Evolutionary conservation across 2,888 invertebrate species (phyloP), one percentile per base, ranked within the genome.

Genomic region (Phytoseiulus persimilis): DNA sequence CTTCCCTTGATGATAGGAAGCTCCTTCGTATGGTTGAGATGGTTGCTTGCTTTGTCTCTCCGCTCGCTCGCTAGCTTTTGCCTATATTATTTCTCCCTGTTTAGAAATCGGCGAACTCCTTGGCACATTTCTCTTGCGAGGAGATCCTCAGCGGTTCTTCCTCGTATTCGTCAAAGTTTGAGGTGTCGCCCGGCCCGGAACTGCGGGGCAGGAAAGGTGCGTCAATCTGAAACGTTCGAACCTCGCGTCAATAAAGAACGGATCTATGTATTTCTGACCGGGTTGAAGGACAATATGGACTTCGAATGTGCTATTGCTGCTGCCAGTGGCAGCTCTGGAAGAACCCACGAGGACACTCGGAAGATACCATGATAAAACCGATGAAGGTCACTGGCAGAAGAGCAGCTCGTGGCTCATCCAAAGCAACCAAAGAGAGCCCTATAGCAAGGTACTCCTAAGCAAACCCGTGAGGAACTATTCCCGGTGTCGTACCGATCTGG

Each of bases 161-260:
- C 33, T 91, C 91, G 89, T 91, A 91, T 46, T 91, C 91, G 83
- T 91, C 91, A 90, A 92, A 92, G 90, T 92, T 91, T 45, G 91
- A 91, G 14, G 91, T 90, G 90, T 92, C 92, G 28, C 91, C 91
- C n/a, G 91, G 91, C 11, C 91, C 91, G 90, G 91, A 91, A 28
- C 90, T 90, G 83, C 91, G 91, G 1, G 92, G 92, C 1, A 91
- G 90, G 90, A 91, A 91, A 0, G 92, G 92, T n/a, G 91, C 90
- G 18, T 91, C 90, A 31, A 91, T 89, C 91, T 91, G 83, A 46
- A 91, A 90, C 0, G n/a, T 11, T 23, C 84, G 31, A 65, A 23
- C 9, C 23, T 28, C 14, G 28, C 28, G 14, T 65, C 18, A 65
- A 28, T 65, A 65, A 6, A 23, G 23, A 65, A 28, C 65, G 18